Percentiles rank a stretch among this genome's conserved stretches.
phyloP scores from a whole-genome alignment of 2,797 vertebrate species.

The Tinamus major region DNA sequence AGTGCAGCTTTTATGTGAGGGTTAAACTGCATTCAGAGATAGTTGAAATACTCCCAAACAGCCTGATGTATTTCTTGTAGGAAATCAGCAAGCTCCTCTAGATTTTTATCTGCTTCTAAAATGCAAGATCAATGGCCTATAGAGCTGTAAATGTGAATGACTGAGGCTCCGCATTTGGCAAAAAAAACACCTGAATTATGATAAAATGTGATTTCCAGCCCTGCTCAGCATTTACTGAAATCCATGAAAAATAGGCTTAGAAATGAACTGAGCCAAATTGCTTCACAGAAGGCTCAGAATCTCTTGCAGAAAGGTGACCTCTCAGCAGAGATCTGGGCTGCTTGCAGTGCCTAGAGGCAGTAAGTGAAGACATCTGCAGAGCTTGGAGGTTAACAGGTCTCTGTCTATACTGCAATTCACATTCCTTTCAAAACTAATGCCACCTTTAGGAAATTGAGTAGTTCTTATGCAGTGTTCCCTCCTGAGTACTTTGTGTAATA shows the following conservation, averaged over 20 bases:
- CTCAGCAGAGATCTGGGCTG: slow-evolving; percentile 22
- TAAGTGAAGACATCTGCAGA: slow-evolving; percentile 41
- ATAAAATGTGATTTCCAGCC: neutral
- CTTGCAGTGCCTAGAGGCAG: slow-evolving; percentile 48
- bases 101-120: neutral
- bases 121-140: neutral
- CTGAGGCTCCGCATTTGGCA: neutral
- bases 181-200: slow-evolving; percentile 16
- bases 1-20: neutral
- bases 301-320: slow-evolving; percentile 48
- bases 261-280: slow-evolving; percentile 51
- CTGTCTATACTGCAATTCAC: neutral
- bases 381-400: slow-evolving; percentile 30
- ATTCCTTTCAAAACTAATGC: slow-evolving; percentile 26
- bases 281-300: slow-evolving; percentile 7
- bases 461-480: neutral
- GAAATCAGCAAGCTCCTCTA: neutral
- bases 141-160: slow-evolving; percentile 5
- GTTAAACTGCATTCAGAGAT: neutral
- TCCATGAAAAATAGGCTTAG: slow-evolving; percentile 55
- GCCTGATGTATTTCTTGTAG: neutral
- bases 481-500: slow-evolving; percentile 21
- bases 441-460: neutral
- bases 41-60: neutral
- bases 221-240: slow-evolving; percentile 40